Conservation (phyloP, 2,797 vertebrate genomes). For the Falco naumanni region DNA sequence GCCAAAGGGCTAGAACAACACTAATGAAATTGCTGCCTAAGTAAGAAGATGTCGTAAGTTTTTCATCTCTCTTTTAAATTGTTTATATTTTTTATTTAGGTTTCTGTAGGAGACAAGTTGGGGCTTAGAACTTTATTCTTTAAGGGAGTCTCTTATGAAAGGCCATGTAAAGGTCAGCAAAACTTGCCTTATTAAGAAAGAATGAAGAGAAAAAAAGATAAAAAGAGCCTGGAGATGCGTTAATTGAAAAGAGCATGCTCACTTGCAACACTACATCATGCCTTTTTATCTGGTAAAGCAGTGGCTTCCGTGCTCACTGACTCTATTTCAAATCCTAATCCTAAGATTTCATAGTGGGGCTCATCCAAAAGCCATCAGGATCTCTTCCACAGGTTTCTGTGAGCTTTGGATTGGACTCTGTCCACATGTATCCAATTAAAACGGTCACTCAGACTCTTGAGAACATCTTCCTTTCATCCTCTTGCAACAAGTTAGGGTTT, state of each 20-base stretch:
- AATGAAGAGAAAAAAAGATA: not conserved
- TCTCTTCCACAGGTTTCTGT: not conserved
- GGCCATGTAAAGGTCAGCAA: not conserved
- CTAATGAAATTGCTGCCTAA: not conserved
- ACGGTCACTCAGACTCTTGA: not conserved
- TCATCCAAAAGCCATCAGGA: conserved; percentile 17
- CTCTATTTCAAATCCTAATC: not conserved
- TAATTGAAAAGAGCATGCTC: not conserved
- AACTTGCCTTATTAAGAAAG: conserved; percentile 10
- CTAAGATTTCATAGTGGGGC: not conserved
- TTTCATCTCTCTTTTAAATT: not conserved
- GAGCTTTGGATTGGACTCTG: not conserved
- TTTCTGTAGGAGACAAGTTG: not conserved
- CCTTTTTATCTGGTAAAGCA: not conserved
- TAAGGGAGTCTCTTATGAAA: not conserved
- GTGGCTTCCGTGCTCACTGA: not conserved
- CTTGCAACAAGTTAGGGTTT: not conserved
- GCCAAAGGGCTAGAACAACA: not conserved
- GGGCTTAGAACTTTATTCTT: not conserved
- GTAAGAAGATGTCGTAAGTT: not conserved
- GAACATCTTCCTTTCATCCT: conserved; percentile 18
- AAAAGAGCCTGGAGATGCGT: not conserved
- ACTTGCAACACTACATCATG: not conserved
- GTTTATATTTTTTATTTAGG: not conserved
- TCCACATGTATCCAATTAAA: conserved; percentile 17